Evolutionary conservation across 1,140 invertebrate species (phyloP).

Genomic region (Ylistrum balloti): DNA sequence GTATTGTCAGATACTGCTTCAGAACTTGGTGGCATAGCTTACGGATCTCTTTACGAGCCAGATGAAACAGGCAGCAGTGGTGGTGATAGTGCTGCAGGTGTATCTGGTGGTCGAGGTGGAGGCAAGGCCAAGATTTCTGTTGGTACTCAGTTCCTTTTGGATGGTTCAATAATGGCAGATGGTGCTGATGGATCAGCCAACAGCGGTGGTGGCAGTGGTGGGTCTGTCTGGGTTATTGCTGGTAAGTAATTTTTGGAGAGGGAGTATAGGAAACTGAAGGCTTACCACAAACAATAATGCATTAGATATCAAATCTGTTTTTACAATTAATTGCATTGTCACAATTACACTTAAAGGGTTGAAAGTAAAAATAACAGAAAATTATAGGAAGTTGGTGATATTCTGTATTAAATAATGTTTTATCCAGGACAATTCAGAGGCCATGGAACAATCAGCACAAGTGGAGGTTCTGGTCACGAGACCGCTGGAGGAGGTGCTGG

Average conservation of each 20-base stretch:
- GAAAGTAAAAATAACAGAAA: no score
- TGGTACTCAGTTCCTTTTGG: conserved; percentile 66
- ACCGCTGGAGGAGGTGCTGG: conserved; percentile 72
- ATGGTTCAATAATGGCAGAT: conserved; percentile 67
- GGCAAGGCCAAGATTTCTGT: conserved; percentile 65
- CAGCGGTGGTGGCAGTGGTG: conserved; percentile 73
- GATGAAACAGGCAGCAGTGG: conserved; percentile 47
- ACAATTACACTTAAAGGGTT: no score
- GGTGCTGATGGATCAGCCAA: conserved; percentile 57
- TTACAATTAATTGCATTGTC: no score
- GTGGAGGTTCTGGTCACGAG: conserved; percentile 67
- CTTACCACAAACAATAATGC: no score
- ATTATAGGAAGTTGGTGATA: no score
- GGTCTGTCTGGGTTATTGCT: conserved; percentile 66
- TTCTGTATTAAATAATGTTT: neutral
- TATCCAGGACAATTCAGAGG: conserved; percentile 70
- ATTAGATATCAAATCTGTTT: no score
- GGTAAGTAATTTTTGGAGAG: conserved; percentile 61
- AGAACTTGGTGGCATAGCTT: conserved; percentile 59
- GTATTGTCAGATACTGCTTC: conserved; percentile 41
- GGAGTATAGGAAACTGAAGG: no score
- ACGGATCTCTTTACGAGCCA: conserved; percentile 69
- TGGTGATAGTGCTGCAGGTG: conserved; percentile 37
- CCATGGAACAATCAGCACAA: conserved; percentile 69
- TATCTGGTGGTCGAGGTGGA: conserved; percentile 65